phyloP scores from a whole-genome alignment of 2,797 vertebrate species.

The Lutjanus argentimaculatus region DNA sequence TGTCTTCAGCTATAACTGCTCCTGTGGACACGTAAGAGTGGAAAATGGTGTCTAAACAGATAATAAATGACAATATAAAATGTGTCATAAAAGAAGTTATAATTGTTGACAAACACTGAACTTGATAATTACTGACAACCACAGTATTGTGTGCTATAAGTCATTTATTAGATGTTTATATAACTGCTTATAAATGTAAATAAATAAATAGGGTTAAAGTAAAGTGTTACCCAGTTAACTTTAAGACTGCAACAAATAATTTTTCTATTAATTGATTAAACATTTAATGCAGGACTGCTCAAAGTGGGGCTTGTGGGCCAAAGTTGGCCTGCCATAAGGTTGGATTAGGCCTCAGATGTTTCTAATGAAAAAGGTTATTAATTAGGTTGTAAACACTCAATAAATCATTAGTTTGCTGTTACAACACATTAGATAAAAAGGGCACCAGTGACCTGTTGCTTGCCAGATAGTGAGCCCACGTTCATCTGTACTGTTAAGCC shows the following conservation, averaged over 20 bases:
- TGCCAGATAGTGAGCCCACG: too few species aligned
- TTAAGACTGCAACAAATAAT: neutral
- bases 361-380: too few species aligned
- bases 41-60: neutral
- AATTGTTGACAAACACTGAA: neutral
- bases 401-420: too few species aligned
- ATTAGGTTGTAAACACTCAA: too few species aligned
- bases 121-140: neutral
- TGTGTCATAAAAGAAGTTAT: neutral
- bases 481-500: too few species aligned
- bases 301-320: too few species aligned
- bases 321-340: too few species aligned
- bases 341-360: too few species aligned
- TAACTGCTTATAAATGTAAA: neutral
- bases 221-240: neutral
- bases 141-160: neutral
- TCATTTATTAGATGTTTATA: too few species aligned
- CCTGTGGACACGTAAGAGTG: neutral
- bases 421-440: too few species aligned
- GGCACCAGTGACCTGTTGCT: too few species aligned
- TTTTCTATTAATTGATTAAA: neutral
- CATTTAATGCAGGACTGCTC: neutral
- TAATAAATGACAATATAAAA: neutral
- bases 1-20: neutral
- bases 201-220: neutral